Conservation (phyloP, 2,797 vertebrate genomes). For the Valencia hispanica region DNA sequence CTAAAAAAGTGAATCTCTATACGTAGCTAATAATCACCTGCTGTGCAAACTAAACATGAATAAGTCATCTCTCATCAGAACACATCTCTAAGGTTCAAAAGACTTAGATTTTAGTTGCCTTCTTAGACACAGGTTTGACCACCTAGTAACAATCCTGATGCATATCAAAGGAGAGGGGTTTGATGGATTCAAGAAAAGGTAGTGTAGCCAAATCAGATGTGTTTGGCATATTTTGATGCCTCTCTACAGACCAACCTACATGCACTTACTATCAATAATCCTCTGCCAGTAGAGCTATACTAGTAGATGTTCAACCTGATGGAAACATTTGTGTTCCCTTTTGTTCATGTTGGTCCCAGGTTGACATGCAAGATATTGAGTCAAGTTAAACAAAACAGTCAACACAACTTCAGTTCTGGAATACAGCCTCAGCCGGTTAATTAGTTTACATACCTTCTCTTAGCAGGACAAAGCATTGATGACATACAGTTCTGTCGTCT, state of each 20-base stretch:
- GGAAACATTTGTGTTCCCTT: constrained; percentile 56
- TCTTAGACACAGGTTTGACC: constrained; percentile 44
- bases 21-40: constrained; percentile 55
- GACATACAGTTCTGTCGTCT: too few relatives aligned
- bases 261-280: constrained; percentile 61
- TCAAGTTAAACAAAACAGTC: too few relatives aligned
- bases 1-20: constrained; percentile 29
- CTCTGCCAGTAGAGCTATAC: constrained; percentile 43
- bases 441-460: too few relatives aligned
- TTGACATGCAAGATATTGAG: too few relatives aligned
- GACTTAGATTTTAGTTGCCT: constrained; percentile 66
- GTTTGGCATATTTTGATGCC: constrained; percentile 53
- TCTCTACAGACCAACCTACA: constrained; percentile 42
- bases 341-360: too few relatives aligned
- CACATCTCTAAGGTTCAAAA: constrained; percentile 65
- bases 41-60: constrained; percentile 57
- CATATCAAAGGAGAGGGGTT: constrained; percentile 54
- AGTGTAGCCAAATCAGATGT: constrained; percentile 30
- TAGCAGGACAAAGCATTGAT: too few relatives aligned
- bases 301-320: constrained; percentile 60
- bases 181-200: constrained; percentile 57
- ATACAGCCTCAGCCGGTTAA: too few relatives aligned
- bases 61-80: constrained; percentile 74
- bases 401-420: too few relatives aligned
- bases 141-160: constrained; percentile 55